These are phyloP conservation scores for Cephus nigrinus DNA, from an alignment of 2,888 invertebrate species.

Conservation along the genomic window DNA sequence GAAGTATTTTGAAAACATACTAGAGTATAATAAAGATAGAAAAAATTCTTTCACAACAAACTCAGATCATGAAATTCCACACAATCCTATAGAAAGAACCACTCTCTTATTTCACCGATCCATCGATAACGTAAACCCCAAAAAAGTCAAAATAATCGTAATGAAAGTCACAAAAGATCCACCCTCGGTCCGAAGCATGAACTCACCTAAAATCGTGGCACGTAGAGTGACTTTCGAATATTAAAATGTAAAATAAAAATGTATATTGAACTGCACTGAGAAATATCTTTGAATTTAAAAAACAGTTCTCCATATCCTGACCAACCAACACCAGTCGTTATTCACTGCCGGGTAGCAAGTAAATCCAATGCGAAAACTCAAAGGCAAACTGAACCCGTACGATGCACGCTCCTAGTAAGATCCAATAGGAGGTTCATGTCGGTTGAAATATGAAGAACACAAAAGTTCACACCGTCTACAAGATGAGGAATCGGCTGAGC, in stretches of 20 bases:
- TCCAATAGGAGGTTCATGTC: background rate
- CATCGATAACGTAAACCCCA: background rate
- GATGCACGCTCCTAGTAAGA: background rate
- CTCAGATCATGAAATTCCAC: slow-evolving; percentile 17
- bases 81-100: slow-evolving; percentile 10
- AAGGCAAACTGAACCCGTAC: background rate
- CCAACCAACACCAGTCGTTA: background rate
- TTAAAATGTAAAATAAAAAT: background rate
- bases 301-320: background rate
- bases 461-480: background rate
- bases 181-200: background rate
- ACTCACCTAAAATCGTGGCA: background rate
- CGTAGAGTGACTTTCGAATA: background rate
- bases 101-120: background rate
- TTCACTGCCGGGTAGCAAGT: background rate
- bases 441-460: background rate
- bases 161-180: background rate
- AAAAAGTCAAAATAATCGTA: background rate
- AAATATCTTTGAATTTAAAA: too few species aligned
- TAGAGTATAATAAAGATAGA: background rate
- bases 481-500: slow-evolving; percentile 1
- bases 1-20: background rate
- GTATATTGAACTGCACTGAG: background rate
- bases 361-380: background rate
- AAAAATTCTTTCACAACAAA: slow-evolving; percentile 21